Evolutionary conservation across 1,140 invertebrate species (phyloP), one percentile per base, ranked within the genome.

Genomic region (Lordiphosa clarofinis): DNA sequence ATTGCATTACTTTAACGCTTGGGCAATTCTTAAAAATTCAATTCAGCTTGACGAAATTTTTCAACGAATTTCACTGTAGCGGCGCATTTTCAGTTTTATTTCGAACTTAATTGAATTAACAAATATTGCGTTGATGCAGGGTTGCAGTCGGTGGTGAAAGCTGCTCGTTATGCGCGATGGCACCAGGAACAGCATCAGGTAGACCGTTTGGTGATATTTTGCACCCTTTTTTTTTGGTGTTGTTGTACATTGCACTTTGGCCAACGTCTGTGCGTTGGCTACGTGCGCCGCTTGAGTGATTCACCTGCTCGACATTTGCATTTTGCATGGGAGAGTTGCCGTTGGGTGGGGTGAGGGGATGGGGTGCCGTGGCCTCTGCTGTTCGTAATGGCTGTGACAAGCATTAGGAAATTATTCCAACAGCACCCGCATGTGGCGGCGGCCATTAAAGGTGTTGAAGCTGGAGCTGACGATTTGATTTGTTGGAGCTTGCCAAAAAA

Each of bases 361-460:
- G n/a, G n/a, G n/a, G n/a, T n/a, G n/a, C n/a, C n/a, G n/a, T n/a
- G n/a, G n/a, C n/a, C n/a, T n/a, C n/a, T n/a, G n/a, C n/a, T n/a
- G n/a, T n/a, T n/a, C n/a, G n/a, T n/a, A 68, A 68, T 68, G 65
- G 65, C 64, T 60, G 65, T 58, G 63, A 67, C 64, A 68, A 66
- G 64, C 64, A 67, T 67, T 67, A 67, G 63, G 62, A 64, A 67
- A 67, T 67, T 67, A 67, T 67, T 67, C 67, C 46, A 67, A 28
- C 46, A 58, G 55, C 57, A 42, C 55, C 40, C 65, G 56, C 65
- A 68, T 68, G 75, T 61, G 70, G 70, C 59, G 70, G 70, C 59
- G 60, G 46, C 74, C 50, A 74, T 79, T 79, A 74, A 79, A 79
- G 73, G 52, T 57, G 68, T 56, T 57, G 47, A 37, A 49, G 57